Base-by-base conservation (phyloP, 2,797 vertebrate genomes). In the Chromis chromis region DNA sequence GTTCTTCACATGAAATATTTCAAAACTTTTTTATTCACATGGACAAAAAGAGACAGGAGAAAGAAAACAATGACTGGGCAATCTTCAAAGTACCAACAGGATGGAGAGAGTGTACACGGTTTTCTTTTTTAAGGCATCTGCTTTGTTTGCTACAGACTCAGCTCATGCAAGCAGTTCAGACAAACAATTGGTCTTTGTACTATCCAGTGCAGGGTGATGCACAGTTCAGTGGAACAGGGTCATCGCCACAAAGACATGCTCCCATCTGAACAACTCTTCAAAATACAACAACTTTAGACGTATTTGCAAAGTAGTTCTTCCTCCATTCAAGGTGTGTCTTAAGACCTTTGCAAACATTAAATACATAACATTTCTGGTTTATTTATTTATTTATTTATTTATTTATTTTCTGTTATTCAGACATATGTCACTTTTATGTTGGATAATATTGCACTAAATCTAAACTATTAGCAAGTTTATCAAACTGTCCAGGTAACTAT, bases 1-100 rank as follows among this genome's bases (percentile, higher is more conserved):
- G 48, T 44, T 83, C 55, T 62, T 36, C 24, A 13, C 21, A 74
- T 44, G 56, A 75, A 76, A 71, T 56, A 21, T 48, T 71, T 25
- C 22, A 31, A 70, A 61, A 50, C 27, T 62, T 73, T 77, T 76
- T 77, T 22, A 28, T 64, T 54, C 10, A 39, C 13, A 49, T 8
- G 27, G 40, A 72, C 58, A 76, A 67, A 25, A 65, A 25, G 17
- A 70, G 57, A 40, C 12, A 1, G n/a, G 68, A 64, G 27, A 44
- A 24, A 28, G 27, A 39, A 24, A 28, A 6, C 11, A 53, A 11
- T 11, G 19, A 28, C 13, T 9, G 5, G 27, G 14, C 12, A 36
- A 40, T 49, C 22, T 71, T 19, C 13, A n/a, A 50, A 24, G 63
- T n/a, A 57, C 55, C 14, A 52, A 50, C 28, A 28, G 56, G 28